Evolutionary conservation across 2,888 invertebrate species (phyloP), one percentile per base, ranked within the genome.

Genomic region (Drosophila siamana): DNA sequence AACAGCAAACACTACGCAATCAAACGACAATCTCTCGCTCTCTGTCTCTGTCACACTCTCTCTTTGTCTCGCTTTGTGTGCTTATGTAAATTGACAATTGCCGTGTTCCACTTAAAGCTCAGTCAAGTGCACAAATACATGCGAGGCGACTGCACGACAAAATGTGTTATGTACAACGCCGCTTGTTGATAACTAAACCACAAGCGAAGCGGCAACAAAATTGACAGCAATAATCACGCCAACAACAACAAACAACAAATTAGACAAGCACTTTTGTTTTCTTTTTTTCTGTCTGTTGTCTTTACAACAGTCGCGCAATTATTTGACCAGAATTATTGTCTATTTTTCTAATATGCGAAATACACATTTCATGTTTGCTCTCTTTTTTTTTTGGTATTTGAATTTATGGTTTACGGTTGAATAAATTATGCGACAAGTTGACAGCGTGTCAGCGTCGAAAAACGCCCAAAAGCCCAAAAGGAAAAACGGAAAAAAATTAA

Each of bases 11-110:
- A 44, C 30, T 46, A 19, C 22, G 22, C 44, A 40, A 71, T 46
- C 50, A 41, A 7, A 38, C 15, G 36, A 26, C 11, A 30, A 36
- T 54, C 59, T 19, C 33, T 36, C 33, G 26, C n/a, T 13, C 33
- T 30, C 13, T 33, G 6, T 26, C 26, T 26, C 19, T 2, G 19
- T 19, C 19, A n/a, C n/a, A n/a, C 33, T 36, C 33, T 36, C n/a
- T 13, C 33, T 30, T n/a, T 33, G 6, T 26, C 26, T 26, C 19
- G 11, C 33, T 30, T n/a, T 33, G 6, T 6, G 6, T 6, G 74
- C 62, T 70, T 75, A 82, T 72, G 81, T 72, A 79, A 82, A 82
- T 68, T 85, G 77, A 9, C 87, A 85, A 87, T 85, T 81, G 82
- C 38, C 75, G 71, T 85, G 82, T 61, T 74, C 85, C 61, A 82